Evolutionary conservation across 2,888 invertebrate genomes (phyloP).

Genomic region (Chloroclystis v-ata): DNA sequence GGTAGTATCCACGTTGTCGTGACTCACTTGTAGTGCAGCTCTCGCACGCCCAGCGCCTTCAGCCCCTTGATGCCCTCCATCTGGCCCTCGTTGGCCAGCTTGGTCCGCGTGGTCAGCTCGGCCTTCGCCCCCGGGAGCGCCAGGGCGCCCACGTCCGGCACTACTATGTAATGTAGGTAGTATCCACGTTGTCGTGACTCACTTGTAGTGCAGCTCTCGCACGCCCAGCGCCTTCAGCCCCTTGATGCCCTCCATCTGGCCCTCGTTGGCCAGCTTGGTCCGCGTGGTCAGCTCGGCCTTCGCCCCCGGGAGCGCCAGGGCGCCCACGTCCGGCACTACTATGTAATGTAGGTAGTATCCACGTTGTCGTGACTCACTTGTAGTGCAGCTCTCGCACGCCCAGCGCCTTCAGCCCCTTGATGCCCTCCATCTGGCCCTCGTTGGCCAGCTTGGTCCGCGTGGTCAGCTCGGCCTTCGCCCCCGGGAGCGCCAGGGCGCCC

Average conservation of each 20-base stretch:
- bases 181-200: too few relatives aligned
- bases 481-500: constrained; percentile 89
- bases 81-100: constrained; percentile 83
- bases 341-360: too few relatives aligned
- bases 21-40: constrained; percentile 71
- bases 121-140: constrained; percentile 91
- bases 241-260: constrained; percentile 89
- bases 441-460: constrained; percentile 85
- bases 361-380: constrained; percentile 59
- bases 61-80: constrained; percentile 92
- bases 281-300: constrained; percentile 88
- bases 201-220: constrained; percentile 73
- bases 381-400: constrained; percentile 73
- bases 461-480: constrained; percentile 89
- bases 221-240: constrained; percentile 85
- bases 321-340: constrained; percentile 97
- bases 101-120: constrained; percentile 86
- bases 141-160: constrained; percentile 95
- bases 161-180: too few relatives aligned
- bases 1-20: too few relatives aligned
- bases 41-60: constrained; percentile 80
- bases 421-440: constrained; percentile 87
- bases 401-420: constrained; percentile 88
- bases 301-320: constrained; percentile 90
- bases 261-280: constrained; percentile 84